Conservation (phyloP, 2,113 vertebrate species). For the Pygoscelis adeliae region DNA sequence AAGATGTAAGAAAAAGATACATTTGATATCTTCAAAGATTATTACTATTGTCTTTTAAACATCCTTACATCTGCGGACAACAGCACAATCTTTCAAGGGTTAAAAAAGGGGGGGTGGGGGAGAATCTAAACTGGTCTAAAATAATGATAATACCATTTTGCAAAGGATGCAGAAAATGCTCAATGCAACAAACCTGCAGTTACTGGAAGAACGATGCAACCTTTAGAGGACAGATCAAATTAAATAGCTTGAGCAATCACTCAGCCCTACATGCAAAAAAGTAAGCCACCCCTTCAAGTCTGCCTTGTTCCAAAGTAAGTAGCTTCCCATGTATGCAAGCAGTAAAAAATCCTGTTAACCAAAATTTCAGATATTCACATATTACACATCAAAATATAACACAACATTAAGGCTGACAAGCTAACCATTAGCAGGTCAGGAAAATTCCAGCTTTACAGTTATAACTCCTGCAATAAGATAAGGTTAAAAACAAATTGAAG, state of each 20-base stretch:
- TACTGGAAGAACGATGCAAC: neutral
- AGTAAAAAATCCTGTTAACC: neutral
- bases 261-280: neutral
- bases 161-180: neutral
- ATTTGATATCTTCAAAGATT: neutral
- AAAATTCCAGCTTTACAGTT: neutral
- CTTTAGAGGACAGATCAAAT: neutral
- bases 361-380: neutral
- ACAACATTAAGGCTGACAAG: neutral
- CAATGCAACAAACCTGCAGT: neutral
- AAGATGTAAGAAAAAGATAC: neutral
- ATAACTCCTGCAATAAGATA: neutral
- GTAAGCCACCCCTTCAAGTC: neutral
- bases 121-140: neutral
- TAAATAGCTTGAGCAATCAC: neutral
- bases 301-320: neutral
- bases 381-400: neutral
- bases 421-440: neutral
- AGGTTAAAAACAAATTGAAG: neutral
- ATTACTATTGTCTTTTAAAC: neutral
- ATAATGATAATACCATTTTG: neutral
- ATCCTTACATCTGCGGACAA: neutral
- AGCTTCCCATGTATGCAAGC: neutral
- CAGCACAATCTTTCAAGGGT: neutral
- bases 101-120: neutral